Evolutionary conservation across 23 tunicate species (phyloP).

Genomic region (Ascidia mentula): DNA sequence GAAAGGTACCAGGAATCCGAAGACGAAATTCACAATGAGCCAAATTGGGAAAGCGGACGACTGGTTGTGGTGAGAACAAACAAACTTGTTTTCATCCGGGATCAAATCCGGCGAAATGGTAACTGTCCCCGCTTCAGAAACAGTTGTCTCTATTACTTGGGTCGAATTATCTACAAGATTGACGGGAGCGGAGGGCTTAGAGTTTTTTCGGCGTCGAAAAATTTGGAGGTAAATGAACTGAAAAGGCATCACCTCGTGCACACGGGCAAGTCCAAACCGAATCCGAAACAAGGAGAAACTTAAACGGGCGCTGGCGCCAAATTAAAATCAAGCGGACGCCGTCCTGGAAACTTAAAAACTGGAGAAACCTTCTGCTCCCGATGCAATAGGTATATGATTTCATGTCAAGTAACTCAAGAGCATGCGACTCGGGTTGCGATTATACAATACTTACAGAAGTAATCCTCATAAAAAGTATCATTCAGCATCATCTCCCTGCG

Average conservation of each 20-base stretch:
- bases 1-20: constrained; percentile 74
- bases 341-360: no score
- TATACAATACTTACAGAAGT: background rate
- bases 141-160: background rate
- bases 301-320: background rate
- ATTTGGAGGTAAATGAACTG: background rate
- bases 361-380: no score
- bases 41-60: constrained; percentile 26
- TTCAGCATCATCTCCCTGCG: background rate
- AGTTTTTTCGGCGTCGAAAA: constrained; percentile 4
- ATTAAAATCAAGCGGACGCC: background rate
- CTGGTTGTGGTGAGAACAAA: constrained; percentile 31
- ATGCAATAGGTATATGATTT: no score
- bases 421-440: no score
- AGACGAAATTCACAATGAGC: constrained; percentile 58
- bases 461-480: background rate
- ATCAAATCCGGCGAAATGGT: background rate
- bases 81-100: background rate
- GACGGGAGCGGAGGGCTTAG: background rate
- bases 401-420: no score
- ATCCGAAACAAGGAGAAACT: background rate
- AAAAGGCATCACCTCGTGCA: constrained; percentile 2
- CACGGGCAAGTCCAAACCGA: background rate
- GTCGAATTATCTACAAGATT: background rate
- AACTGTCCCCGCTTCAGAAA: background rate